Evolutionary conservation across 1,140 invertebrate genomes (phyloP).

Genomic region (Phenacoccus solenopsis): DNA sequence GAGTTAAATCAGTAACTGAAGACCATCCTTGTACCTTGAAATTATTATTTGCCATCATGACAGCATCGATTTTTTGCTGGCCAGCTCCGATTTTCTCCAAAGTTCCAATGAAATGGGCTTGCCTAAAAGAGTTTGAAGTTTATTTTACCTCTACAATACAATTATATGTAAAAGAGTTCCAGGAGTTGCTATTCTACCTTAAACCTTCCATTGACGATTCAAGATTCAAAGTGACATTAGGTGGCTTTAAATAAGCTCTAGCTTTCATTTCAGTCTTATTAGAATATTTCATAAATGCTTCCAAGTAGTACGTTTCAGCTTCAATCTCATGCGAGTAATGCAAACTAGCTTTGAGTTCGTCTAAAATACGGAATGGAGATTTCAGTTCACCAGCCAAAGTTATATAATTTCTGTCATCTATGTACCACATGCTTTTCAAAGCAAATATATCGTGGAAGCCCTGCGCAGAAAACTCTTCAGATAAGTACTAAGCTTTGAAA

Average conservation of each 20-base stretch:
- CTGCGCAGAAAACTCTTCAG: slow-evolving; percentile 20
- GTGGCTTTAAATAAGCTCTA: slow-evolving; percentile 21
- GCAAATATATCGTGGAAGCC: slow-evolving; percentile 31
- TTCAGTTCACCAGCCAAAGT: slow-evolving; percentile 36
- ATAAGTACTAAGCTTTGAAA: neutral
- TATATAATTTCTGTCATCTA: slow-evolving; percentile 36
- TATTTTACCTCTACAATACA: neutral
- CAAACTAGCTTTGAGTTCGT: slow-evolving; percentile 34
- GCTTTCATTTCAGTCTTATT: slow-evolving; percentile 25
- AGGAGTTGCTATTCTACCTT: slow-evolving; percentile 21
- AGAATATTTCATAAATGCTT: slow-evolving; percentile 26
- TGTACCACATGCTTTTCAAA: slow-evolving; percentile 39
- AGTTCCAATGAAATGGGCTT: slow-evolving; percentile 24
- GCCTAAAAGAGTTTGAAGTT: slow-evolving; percentile 24
- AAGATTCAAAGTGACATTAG: slow-evolving; percentile 23
- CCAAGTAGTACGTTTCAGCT: slow-evolving; percentile 24
- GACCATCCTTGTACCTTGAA: slow-evolving; percentile 25
- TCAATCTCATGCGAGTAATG: slow-evolving; percentile 21
- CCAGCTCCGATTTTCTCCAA: slow-evolving; percentile 21
- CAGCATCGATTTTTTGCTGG: slow-evolving; percentile 23
- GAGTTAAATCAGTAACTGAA: slow-evolving; percentile 21
- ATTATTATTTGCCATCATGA: slow-evolving; percentile 24
- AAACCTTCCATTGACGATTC: slow-evolving; percentile 26
- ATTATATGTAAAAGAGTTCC: neutral
- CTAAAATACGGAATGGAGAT: slow-evolving; percentile 39